phyloP scores from a whole-genome alignment of 2,113 vertebrate genomes.

The Cariama cristata region DNA sequence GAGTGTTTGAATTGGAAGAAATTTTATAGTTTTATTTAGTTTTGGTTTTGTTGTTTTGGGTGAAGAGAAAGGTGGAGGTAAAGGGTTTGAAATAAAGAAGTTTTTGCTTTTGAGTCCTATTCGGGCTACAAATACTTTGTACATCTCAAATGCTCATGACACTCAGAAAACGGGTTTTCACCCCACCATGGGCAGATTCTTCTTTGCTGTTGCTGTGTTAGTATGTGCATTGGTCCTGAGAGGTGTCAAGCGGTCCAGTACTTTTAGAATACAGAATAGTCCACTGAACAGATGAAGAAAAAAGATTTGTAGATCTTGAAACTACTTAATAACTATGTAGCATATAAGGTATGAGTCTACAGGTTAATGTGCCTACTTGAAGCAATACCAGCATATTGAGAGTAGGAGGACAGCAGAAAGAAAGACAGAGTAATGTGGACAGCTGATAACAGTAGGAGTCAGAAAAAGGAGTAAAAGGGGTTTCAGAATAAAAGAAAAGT shows the following conservation, averaged over 20 bases:
- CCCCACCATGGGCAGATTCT: neutral
- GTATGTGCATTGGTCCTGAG: neutral
- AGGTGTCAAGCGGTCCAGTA: neutral
- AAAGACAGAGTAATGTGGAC: neutral
- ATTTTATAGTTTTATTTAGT: neutral
- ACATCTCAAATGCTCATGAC: neutral
- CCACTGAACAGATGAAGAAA: neutral
- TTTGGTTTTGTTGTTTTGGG: neutral
- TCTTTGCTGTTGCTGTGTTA: neutral
- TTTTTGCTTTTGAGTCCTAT: neutral
- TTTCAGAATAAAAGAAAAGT: neutral
- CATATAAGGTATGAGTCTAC: neutral
- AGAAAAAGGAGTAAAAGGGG: neutral
- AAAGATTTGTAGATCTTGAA: neutral
- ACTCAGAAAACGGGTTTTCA: neutral
- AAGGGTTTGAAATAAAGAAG: neutral
- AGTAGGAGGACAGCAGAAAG: conserved; percentile 5
- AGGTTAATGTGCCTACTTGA: neutral
- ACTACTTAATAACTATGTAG: neutral
- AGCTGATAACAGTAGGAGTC: neutral
- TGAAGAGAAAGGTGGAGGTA: neutral
- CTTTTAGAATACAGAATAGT: neutral
- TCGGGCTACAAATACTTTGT: neutral
- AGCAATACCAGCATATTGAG: neutral
- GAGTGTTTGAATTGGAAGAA: neutral